Evolutionary conservation across 1,140 invertebrate species (phyloP).

Genomic region (Drosophila nikananu): DNA sequence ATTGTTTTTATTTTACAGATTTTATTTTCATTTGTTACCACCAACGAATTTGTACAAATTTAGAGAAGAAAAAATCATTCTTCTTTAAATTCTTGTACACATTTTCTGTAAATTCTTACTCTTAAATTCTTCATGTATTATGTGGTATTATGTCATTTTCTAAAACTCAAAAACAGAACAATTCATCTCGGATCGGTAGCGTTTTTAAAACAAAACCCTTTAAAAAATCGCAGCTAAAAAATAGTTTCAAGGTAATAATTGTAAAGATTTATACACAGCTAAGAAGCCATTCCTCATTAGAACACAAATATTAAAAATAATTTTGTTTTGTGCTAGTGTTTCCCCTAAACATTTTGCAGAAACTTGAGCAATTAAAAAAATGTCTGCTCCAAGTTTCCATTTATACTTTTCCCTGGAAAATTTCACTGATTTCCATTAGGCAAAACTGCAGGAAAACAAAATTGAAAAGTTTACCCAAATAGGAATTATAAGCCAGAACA

Average conservation of each 20-base stretch:
- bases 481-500: conserved; percentile 32
- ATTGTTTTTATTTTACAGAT: not conserved
- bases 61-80: no score
- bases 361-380: no score
- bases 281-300: not conserved
- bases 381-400: no score
- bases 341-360: not conserved
- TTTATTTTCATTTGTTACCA: not conserved
- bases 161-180: no score
- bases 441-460: not conserved
- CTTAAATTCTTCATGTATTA: not conserved
- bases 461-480: conserved; percentile 8
- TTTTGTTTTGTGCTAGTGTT: not conserved
- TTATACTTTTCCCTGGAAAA: not conserved
- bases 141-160: not conserved
- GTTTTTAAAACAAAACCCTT: no score
- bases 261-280: no score
- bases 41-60: not conserved
- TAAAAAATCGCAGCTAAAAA: no score
- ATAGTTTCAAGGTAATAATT: not conserved
- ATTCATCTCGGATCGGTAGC: no score
- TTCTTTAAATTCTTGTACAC: no score
- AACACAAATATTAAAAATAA: not conserved
- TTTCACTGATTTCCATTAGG: conserved; percentile 20
- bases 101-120: not conserved